phyloP scores from a whole-genome alignment of 92 coral and sea anemone species.

The Anthopleura xanthogrammica region DNA sequence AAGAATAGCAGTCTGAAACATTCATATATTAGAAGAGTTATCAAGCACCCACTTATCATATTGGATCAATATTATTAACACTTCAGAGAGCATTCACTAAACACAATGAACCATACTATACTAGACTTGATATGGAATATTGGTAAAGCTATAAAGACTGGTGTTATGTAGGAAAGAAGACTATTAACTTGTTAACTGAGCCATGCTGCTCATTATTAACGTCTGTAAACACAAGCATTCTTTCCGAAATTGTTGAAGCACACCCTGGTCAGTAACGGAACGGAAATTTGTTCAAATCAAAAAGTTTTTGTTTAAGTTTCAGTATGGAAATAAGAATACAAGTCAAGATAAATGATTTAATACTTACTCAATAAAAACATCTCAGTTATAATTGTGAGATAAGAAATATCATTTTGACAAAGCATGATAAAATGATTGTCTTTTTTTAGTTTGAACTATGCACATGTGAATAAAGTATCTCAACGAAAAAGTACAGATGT shows the following conservation, averaged over 20 bases:
- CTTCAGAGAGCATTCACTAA: background rate
- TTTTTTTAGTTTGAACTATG: background rate
- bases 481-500: background rate
- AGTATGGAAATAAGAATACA: background rate
- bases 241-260: background rate
- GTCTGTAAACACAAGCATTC: background rate
- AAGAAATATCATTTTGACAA: background rate
- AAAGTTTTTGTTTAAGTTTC: background rate
- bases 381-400: background rate
- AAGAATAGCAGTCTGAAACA: conserved; percentile 5
- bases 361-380: background rate
- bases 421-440: background rate
- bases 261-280: background rate
- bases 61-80: conserved; percentile 9
- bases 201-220: background rate
- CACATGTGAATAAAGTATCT: background rate
- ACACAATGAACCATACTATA: background rate
- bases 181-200: conserved; percentile 10
- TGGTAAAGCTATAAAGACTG: background rate
- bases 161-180: background rate
- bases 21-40: conserved; percentile 1
- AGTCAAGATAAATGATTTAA: background rate
- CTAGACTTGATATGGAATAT: conserved; percentile 2
- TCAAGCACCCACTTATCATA: conserved; percentile 8
- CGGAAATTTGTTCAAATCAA: background rate